phyloP scores from a whole-genome alignment of 2,113 vertebrate species.

The Psammodynastes pulverulentus region DNA sequence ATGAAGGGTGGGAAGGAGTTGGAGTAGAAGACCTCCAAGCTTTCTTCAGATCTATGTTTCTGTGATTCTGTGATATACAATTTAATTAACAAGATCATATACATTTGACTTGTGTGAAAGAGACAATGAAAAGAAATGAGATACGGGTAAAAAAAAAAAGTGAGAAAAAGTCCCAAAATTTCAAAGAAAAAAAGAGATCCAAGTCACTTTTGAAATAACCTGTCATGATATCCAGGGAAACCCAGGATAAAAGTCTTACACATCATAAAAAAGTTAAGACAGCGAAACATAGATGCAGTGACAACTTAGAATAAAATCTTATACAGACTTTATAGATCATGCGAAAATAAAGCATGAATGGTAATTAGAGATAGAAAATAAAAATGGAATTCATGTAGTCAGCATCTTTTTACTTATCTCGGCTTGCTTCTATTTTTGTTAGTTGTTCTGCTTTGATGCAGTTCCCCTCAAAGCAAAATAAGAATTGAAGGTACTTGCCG shows the following conservation, averaged over 20 bases:
- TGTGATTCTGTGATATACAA: not conserved
- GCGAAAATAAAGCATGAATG: not conserved
- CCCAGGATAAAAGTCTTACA: not conserved
- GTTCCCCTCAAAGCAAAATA: not conserved
- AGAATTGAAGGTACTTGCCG: not conserved
- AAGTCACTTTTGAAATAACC: not conserved
- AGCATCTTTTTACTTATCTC: not conserved
- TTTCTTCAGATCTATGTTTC: not conserved
- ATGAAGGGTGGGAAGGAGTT: not conserved
- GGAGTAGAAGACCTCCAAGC: not conserved
- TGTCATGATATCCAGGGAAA: not conserved
- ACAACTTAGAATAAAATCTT: not conserved
- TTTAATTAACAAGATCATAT: not conserved
- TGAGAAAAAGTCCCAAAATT: not conserved
- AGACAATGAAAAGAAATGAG: not conserved
- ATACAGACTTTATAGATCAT: not conserved
- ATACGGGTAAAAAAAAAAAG: not conserved
- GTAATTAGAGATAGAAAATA: not conserved
- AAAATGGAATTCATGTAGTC: not conserved
- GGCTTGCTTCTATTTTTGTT: not conserved
- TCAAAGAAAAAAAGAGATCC: not conserved
- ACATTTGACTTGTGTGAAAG: not conserved
- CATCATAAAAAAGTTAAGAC: not conserved
- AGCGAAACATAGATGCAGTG: not conserved
- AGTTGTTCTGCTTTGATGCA: not conserved